Conservation (phyloP, 2,113 vertebrate genomes). For the Phoxinus phoxinus region DNA sequence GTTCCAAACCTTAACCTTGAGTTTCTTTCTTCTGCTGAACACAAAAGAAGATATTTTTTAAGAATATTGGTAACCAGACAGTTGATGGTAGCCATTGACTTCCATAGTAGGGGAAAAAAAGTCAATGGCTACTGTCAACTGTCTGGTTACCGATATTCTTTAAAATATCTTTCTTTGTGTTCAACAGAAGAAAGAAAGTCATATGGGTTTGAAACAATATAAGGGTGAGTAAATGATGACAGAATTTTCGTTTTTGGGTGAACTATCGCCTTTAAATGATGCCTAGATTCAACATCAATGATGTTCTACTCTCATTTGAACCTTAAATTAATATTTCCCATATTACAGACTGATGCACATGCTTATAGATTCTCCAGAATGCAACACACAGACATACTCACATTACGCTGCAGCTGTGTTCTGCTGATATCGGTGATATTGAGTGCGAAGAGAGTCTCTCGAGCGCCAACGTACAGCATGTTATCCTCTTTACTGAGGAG, state of each 20-base stretch:
- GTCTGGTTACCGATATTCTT: too few species aligned
- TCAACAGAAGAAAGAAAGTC: too few species aligned
- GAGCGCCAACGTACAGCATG: slow-evolving; percentile 85
- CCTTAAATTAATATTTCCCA: neutral
- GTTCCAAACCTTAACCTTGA: too few species aligned
- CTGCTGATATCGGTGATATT: slow-evolving; percentile 77
- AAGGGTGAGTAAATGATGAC: too few species aligned
- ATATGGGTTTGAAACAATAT: too few species aligned
- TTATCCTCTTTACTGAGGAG: slow-evolving; percentile 84
- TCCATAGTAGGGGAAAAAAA: too few species aligned
- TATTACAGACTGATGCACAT: slow-evolving; percentile 26
- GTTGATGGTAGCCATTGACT: too few species aligned
- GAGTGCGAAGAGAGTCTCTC: slow-evolving; percentile 85
- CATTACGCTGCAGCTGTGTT: slow-evolving; percentile 74
- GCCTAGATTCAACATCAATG: neutral
- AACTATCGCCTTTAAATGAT: neutral
- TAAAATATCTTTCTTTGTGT: too few species aligned
- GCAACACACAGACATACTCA: slow-evolving; percentile 68
- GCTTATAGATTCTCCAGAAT: slow-evolving; percentile 1
- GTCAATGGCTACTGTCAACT: too few species aligned
- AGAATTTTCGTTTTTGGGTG: neutral
- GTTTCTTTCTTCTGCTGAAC: too few species aligned
- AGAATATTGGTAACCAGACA: too few species aligned
- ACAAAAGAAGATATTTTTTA: too few species aligned
- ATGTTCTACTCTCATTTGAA: neutral